These are phyloP conservation scores for Cladopsammia gracilis DNA, from an alignment of 64 coral and sea anemone species.

Conservation along the genomic window DNA sequence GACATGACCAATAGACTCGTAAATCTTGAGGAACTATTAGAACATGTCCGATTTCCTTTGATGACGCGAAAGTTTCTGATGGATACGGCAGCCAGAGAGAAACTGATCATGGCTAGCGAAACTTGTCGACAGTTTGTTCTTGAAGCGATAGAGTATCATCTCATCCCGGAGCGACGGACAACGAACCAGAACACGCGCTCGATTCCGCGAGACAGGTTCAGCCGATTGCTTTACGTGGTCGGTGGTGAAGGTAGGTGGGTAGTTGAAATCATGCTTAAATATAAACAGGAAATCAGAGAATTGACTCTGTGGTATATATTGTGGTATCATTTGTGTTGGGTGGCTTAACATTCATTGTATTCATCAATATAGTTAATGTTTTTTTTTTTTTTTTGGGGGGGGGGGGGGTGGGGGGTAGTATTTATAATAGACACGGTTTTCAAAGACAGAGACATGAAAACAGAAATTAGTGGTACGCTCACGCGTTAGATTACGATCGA, in stretches of 20 bases:
- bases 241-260: constrained; percentile 99
- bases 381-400: no score
- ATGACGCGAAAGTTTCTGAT: constrained; percentile 95
- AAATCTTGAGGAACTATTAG: constrained; percentile 73
- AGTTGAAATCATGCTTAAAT: not conserved
- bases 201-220: constrained; percentile 79
- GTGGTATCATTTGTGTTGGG: no score
- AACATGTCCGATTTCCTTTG: constrained; percentile 86
- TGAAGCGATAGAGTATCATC: constrained; percentile 96
- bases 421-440: no score
- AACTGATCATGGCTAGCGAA: constrained; percentile 83
- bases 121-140: constrained; percentile 85
- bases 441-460: no score
- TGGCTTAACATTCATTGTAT: no score
- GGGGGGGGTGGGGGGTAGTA: no score
- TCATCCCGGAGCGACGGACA: constrained; percentile 85
- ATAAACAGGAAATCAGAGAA: no score
- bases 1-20: constrained; percentile 66
- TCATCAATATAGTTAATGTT: no score
- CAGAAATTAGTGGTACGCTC: no score
- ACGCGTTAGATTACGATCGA: no score
- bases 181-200: constrained; percentile 42
- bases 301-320: no score
- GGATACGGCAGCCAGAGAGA: constrained; percentile 89
- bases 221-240: constrained; percentile 82